phyloP scores from a whole-genome alignment of 2,888 invertebrate genomes.

The Gonocerus acuteangulatus region DNA sequence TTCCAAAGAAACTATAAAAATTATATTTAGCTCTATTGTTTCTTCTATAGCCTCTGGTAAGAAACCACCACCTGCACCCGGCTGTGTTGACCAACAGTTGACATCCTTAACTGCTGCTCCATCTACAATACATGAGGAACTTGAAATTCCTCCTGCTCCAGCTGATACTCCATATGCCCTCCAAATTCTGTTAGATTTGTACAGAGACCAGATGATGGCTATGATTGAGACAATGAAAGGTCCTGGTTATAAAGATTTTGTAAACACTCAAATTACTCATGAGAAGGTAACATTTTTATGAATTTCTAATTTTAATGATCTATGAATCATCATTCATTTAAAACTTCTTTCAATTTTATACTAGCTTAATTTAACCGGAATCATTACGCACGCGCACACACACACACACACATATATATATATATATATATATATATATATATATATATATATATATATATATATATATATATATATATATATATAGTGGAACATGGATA shows the following conservation, averaged over 20 bases:
- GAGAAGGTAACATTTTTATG: constrained; percentile 59
- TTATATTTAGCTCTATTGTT: no score
- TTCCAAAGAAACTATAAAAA: no score
- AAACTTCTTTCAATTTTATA: no score
- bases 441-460: no score
- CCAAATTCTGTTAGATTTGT: constrained; percentile 78
- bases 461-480: no score
- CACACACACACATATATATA: no score
- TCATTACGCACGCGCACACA: no score
- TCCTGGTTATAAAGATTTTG: constrained; percentile 61
- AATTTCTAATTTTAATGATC: not conserved
- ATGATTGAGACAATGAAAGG: constrained; percentile 78
- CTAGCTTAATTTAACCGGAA: no score
- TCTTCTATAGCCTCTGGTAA: no score
- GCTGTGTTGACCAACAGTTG: constrained; percentile 84
- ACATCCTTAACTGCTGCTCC: constrained; percentile 65
- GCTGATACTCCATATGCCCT: constrained; percentile 74
- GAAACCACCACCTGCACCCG: constrained; percentile 77
- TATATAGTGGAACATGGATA: no score
- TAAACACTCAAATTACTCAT: constrained; percentile 68
- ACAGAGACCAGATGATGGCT: constrained; percentile 75
- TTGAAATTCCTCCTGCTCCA: constrained; percentile 72
- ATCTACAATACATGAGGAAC: constrained; percentile 66
- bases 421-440: no score
- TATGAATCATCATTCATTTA: not conserved